These are phyloP conservation scores for Psammodynastes pulverulentus DNA, from an alignment of 2,113 vertebrate genomes.

Conservation along the genomic window DNA sequence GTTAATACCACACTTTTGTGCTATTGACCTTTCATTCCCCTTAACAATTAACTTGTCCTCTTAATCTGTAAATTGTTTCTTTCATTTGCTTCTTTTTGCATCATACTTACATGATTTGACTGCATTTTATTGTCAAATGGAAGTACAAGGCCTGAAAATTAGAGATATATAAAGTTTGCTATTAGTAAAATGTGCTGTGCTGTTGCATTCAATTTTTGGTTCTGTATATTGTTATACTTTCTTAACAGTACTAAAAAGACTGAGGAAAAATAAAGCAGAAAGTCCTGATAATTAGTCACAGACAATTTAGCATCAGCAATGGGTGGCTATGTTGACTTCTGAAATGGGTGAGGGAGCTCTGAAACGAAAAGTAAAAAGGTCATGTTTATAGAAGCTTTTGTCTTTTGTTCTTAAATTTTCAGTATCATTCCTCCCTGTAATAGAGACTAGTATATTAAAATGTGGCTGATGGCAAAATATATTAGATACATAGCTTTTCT, in stretches of 20 bases:
- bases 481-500: not conserved
- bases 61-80: not conserved
- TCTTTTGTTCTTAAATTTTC: conserved; percentile 2
- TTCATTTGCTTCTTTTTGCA: not conserved
- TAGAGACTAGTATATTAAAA: conserved; percentile 7
- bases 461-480: not conserved
- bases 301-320: conserved; percentile 1
- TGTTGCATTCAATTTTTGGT: not conserved
- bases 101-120: not conserved
- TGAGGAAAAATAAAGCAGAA: not conserved
- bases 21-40: not conserved
- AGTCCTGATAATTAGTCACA: not conserved
- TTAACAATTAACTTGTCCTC: not conserved
- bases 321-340: not conserved
- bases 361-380: not conserved
- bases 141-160: not conserved
- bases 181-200: not conserved
- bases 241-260: not conserved
- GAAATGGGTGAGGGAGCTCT: not conserved
- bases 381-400: not conserved
- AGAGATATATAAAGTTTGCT: not conserved
- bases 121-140: not conserved
- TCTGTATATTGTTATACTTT: not conserved
- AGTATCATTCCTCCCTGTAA: not conserved
- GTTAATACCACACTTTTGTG: not conserved